Percentiles rank a stretch among this genome's conserved stretches.
These are phyloP conservation scores for Agriopis aurantiaria DNA, from an alignment of 2,888 invertebrate genomes.

Conservation along the genomic window DNA sequence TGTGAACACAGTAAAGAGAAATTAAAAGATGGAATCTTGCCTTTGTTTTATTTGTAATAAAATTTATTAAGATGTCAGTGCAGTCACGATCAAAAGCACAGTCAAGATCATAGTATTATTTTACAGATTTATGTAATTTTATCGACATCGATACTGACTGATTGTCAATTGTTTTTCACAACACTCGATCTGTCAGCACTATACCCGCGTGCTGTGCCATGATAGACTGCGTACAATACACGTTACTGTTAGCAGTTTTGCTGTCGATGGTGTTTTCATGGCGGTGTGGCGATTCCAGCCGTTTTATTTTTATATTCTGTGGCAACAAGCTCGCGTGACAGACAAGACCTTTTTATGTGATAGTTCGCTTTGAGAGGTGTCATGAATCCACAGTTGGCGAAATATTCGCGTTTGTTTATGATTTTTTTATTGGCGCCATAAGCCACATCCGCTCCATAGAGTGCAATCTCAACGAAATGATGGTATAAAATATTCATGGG, in stretches of 20 bases:
- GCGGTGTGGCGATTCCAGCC: slow-evolving; percentile 40
- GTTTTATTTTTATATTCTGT: slow-evolving; percentile 33
- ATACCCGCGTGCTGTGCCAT: slow-evolving; percentile 59
- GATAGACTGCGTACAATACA: slow-evolving; percentile 69
- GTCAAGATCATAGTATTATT: no score
- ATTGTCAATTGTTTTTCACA: slow-evolving; percentile 15
- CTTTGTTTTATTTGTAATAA: neutral
- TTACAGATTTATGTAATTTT: neutral
- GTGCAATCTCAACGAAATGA: slow-evolving; percentile 20
- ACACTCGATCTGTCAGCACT: slow-evolving; percentile 55
- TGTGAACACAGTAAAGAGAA: neutral
- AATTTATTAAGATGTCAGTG: no score
- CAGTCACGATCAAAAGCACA: no score
- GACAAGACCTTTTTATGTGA: slow-evolving; percentile 38
- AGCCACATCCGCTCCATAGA: slow-evolving; percentile 24
- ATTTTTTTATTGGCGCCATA: slow-evolving; percentile 43
- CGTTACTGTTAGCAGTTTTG: slow-evolving; percentile 44
- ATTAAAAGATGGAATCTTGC: neutral
- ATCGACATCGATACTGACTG: slow-evolving; percentile 40
- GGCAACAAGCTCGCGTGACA: slow-evolving; percentile 24
- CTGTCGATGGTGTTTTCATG: slow-evolving; percentile 42
- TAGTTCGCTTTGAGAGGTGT: slow-evolving; percentile 38
- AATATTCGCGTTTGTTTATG: slow-evolving; percentile 44
- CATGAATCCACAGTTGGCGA: slow-evolving; percentile 43
- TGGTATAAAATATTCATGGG: slow-evolving; percentile 23